Percentiles rank a stretch among this genome's conserved stretches.
These are phyloP conservation scores for Antedon bifida DNA, from an alignment of 35 echinoderm and acorn worm genomes.

Conservation along the genomic window DNA sequence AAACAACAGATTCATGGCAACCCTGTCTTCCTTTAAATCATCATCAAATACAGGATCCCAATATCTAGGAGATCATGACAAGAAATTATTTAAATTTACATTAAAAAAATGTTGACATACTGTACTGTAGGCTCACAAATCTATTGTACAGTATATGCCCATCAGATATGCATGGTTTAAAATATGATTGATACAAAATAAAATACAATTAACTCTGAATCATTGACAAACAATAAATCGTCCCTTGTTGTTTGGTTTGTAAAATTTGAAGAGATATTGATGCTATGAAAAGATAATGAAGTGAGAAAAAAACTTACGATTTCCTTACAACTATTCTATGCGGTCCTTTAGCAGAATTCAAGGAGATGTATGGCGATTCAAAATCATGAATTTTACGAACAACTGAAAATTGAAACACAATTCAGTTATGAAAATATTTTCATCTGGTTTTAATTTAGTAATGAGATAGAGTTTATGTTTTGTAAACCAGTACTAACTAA, in stretches of 20 bases:
- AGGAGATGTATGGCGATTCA: conserved; percentile 86
- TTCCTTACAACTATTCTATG: conserved; percentile 79
- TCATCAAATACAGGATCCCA: conserved; percentile 77
- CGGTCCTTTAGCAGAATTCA: conserved; percentile 42
- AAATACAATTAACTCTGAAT: too few species aligned
- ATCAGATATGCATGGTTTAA: too few species aligned
- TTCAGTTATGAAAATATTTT: too few species aligned
- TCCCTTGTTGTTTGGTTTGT: too few species aligned
- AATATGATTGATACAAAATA: too few species aligned
- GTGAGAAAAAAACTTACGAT: conserved; percentile 38
- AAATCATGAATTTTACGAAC: conserved; percentile 88
- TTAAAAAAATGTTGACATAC: background rate
- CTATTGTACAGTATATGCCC: too few species aligned
- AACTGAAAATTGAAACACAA: conserved; percentile 32
- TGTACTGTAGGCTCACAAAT: too few species aligned
- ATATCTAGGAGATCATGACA: conserved; percentile 49
- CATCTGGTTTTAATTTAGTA: too few species aligned
- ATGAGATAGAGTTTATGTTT: too few species aligned
- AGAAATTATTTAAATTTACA: background rate
- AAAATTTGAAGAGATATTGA: too few species aligned
- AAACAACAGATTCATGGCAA: conserved; percentile 74
- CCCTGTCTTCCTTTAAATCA: conserved; percentile 62
- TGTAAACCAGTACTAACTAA: too few species aligned
- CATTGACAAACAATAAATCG: too few species aligned
- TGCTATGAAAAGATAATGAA: background rate